phyloP scores from a whole-genome alignment of 2,113 vertebrate genomes.

The Lasiurus borealis region DNA sequence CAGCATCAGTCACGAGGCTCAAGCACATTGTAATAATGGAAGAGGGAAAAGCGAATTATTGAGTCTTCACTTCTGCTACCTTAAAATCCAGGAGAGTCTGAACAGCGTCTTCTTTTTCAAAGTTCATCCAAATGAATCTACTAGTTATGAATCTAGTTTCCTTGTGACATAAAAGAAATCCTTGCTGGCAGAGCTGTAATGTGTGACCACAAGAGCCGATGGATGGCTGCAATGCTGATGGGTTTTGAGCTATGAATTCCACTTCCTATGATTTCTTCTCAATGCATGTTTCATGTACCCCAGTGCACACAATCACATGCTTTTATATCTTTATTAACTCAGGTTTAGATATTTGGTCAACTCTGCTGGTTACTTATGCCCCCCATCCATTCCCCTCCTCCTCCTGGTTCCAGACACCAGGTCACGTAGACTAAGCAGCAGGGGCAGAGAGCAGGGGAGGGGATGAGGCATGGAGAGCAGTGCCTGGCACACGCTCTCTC shows the following conservation, averaged over 20 bases:
- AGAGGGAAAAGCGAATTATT: not conserved
- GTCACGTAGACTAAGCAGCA: not conserved
- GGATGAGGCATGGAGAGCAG: accelerated
- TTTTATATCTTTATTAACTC: not conserved
- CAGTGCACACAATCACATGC: not conserved
- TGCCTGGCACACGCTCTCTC: not conserved
- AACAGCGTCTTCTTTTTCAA: not conserved
- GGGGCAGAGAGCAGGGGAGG: accelerated
- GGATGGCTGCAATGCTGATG: not conserved
- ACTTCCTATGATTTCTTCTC: not conserved
- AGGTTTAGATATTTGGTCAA: not conserved
- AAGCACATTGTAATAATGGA: conserved; percentile 1
- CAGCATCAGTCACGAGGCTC: not conserved
- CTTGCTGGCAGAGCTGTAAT: conserved; percentile 5
- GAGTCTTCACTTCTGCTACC: not conserved
- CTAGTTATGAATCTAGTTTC: not conserved
- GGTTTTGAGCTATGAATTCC: not conserved
- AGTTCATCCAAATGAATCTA: not conserved
- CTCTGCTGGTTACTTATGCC: not conserved
- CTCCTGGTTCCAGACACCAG: not conserved
- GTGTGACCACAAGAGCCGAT: not conserved
- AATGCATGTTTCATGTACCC: not conserved
- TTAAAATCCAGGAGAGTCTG: not conserved
- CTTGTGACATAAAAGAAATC: not conserved
- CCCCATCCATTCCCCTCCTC: not conserved